Percentiles rank a stretch among this genome's conserved stretches.
These are phyloP conservation scores for Pagetopsis macropterus DNA, from an alignment of 2,797 vertebrate genomes.

Conservation along the genomic window DNA sequence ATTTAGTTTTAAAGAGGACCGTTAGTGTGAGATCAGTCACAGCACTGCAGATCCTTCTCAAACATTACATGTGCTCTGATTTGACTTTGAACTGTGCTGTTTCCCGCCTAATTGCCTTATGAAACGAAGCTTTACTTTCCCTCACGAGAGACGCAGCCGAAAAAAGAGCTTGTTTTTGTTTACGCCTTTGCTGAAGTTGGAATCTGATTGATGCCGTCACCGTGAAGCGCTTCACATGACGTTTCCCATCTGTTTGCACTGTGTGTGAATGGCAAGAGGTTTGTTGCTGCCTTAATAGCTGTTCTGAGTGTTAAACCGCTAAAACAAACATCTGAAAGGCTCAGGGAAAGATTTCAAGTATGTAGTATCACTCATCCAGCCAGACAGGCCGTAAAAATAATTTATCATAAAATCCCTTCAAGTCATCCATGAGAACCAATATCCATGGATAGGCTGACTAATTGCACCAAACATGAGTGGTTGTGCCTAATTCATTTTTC, in stretches of 20 bases:
- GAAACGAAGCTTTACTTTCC: slow-evolving; percentile 34
- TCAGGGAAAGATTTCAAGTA: slow-evolving; percentile 45
- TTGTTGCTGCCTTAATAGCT: slow-evolving; percentile 39
- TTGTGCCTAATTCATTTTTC: slow-evolving; percentile 62
- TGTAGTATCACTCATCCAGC: slow-evolving; percentile 44
- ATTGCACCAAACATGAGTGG: slow-evolving; percentile 50
- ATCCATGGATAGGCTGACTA: slow-evolving; percentile 56
- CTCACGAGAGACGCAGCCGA: slow-evolving; percentile 11
- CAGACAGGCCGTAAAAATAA: slow-evolving; percentile 36
- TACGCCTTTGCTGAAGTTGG: slow-evolving; percentile 32
- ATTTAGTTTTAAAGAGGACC: slow-evolving; percentile 12
- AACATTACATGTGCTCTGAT: slow-evolving; percentile 51
- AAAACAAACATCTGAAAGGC: slow-evolving; percentile 55
- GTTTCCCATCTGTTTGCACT: slow-evolving; percentile 35
- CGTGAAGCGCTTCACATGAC: slow-evolving; percentile 22
- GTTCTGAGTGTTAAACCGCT: slow-evolving; percentile 44
- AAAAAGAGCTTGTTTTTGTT: slow-evolving; percentile 52
- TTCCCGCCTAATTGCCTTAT: slow-evolving; percentile 30
- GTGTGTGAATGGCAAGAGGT: slow-evolving; percentile 43
- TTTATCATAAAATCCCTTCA: slow-evolving; percentile 50
- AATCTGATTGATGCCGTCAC: slow-evolving; percentile 46
- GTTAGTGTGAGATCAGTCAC: slow-evolving; percentile 19
- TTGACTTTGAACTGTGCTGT: slow-evolving; percentile 47
- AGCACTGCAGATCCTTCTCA: slow-evolving; percentile 40
- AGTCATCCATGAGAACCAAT: slow-evolving; percentile 48